Evolutionary conservation across 2,888 invertebrate genomes (phyloP).

Genomic region (Alsophila aescularia): DNA sequence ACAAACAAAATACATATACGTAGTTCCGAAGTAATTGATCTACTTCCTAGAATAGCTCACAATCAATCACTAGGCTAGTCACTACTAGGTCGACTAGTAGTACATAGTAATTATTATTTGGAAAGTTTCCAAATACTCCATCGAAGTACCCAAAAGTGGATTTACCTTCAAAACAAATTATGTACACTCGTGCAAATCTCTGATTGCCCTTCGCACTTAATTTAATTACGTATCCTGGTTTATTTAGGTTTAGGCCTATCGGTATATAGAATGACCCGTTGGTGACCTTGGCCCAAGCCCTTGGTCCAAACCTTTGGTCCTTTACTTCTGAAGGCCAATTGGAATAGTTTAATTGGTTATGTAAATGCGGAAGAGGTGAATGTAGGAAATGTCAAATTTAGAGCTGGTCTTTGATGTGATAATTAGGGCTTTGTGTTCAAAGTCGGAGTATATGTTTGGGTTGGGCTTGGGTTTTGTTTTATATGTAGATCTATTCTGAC

Average conservation of each 20-base stretch:
- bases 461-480: background rate
- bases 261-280: conserved; percentile 51
- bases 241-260: conserved; percentile 60
- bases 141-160: background rate
- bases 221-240: conserved; percentile 57
- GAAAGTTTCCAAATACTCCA: background rate
- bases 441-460: background rate
- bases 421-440: conserved; percentile 21
- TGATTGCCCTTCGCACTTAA: conserved; percentile 52
- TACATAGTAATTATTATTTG: too few species aligned
- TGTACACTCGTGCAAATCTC: conserved; percentile 43
- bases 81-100: too few species aligned
- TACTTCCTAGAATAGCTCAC: background rate
- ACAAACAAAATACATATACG: background rate
- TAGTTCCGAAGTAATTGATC: background rate
- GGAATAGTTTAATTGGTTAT: conserved; percentile 36
- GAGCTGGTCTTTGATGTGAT: conserved; percentile 19
- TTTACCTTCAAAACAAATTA: conserved; percentile 32
- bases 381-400: conserved; percentile 24
- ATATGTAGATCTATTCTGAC: background rate
- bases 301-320: conserved; percentile 25
- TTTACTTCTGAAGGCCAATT: conserved; percentile 34
- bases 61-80: too few species aligned
- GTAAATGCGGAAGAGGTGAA: conserved; percentile 29
- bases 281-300: conserved; percentile 27